Evolutionary conservation across 53 echinoderm and acorn worm species (phyloP).

Genomic region (Mesocentrotus franciscanus): DNA sequence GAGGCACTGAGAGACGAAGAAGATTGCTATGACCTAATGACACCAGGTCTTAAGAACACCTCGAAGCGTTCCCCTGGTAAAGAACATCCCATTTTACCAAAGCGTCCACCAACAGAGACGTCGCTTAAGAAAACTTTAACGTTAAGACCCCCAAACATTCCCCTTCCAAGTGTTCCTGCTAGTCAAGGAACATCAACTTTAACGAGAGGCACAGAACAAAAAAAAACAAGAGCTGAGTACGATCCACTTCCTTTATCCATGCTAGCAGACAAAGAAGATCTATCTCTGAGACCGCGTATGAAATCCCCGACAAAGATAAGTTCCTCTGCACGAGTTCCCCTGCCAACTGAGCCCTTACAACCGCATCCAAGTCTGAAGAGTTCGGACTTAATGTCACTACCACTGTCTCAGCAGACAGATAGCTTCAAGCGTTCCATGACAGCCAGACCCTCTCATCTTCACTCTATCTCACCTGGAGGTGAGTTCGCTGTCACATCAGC

Average conservation of each 20-base stretch:
- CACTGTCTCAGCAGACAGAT: slow-evolving; percentile 5
- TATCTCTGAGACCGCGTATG: background rate
- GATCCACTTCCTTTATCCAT: background rate
- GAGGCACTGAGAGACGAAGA: background rate
- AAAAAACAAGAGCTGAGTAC: background rate
- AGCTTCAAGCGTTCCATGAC: slow-evolving; percentile 20
- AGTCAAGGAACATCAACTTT: background rate
- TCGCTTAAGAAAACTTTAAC: background rate
- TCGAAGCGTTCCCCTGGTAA: background rate
- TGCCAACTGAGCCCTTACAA: slow-evolving; percentile 1
- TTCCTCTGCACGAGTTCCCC: background rate
- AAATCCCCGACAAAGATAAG: background rate
- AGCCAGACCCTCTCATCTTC: background rate
- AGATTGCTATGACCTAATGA: slow-evolving; percentile 48
- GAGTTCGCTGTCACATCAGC: background rate
- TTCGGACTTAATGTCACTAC: background rate
- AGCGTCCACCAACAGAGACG: background rate
- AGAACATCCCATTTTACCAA: background rate
- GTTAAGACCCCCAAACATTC: background rate
- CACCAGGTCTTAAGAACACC: background rate
- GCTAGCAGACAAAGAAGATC: background rate
- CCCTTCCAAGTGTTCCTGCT: background rate
- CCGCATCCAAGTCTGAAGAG: too few species aligned
- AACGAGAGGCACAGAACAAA: background rate
- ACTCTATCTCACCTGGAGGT: background rate